Conservation (phyloP, 2,797 vertebrate genomes). For the Pseudochaenichthys georgianus region DNA sequence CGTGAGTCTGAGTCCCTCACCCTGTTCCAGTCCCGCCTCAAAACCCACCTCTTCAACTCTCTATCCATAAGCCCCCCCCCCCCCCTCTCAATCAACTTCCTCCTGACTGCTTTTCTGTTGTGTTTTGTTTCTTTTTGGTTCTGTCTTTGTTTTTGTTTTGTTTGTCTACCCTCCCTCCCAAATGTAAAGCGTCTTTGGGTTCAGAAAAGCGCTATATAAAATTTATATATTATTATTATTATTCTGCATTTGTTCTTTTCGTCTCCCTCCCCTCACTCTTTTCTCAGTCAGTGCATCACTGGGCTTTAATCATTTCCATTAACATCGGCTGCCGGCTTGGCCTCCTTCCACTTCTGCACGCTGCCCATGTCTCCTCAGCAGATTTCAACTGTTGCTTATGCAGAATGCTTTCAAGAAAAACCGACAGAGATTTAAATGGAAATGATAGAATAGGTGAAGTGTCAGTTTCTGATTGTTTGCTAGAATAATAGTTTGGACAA, state of each 20-base stretch:
- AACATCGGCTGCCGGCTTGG: conserved; percentile 49
- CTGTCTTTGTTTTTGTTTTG: too few species aligned
- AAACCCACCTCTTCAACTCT: too few species aligned
- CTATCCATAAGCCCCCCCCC: too few species aligned
- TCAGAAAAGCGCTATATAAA: too few species aligned
- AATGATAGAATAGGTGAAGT: conserved; percentile 13
- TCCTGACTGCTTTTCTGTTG: too few species aligned
- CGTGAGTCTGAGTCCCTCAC: too few species aligned
- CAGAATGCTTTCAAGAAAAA: conserved; percentile 26
- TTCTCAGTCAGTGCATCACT: conserved; percentile 44
- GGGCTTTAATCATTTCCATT: conserved; percentile 64
- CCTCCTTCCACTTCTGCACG: conserved; percentile 35
- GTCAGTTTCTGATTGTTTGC: conserved; percentile 28
- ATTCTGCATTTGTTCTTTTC: conserved; percentile 16
- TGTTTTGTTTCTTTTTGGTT: too few species aligned
- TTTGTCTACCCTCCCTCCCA: too few species aligned
- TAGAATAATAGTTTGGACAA: conserved; percentile 2
- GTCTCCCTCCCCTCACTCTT: conserved; percentile 25
- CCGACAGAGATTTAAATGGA: conserved; percentile 18
- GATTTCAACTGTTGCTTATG: conserved; percentile 43
- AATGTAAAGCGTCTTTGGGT: too few species aligned
- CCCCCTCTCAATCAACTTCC: too few species aligned
- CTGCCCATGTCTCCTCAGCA: conserved; percentile 52
- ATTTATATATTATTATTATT: too few species aligned
- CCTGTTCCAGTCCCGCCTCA: too few species aligned